Evolutionary conservation across 2,113 vertebrate genomes (phyloP).

Genomic region (Mus musculus): GRCm39 chr3:104627501-104628000

Average conservation of each 20-base stretch:
- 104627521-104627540: not conserved
- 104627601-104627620: not conserved
- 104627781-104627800: not conserved
- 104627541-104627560: not conserved
- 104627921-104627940: not conserved
- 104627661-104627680: not conserved
- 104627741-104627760: not conserved
- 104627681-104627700: not conserved
- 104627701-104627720: not conserved
- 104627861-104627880: not conserved
- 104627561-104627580: not conserved
- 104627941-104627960: not conserved
- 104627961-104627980: not conserved
- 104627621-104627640: too few relatives aligned
- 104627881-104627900: not conserved
- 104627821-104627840: not conserved
- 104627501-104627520: not conserved
- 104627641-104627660: not conserved
- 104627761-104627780: not conserved
- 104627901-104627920: not conserved
- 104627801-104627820: not conserved
- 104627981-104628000: not conserved
- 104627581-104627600: not conserved
- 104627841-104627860: rapidly evolving
- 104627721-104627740: not conserved